A percentile compares a stretch with the other conserved stretches of the same genome.
These are phyloP conservation scores for Coecobrya sp. DNA, from an alignment of 2,888 invertebrate genomes.

Conservation along the genomic window DNA sequence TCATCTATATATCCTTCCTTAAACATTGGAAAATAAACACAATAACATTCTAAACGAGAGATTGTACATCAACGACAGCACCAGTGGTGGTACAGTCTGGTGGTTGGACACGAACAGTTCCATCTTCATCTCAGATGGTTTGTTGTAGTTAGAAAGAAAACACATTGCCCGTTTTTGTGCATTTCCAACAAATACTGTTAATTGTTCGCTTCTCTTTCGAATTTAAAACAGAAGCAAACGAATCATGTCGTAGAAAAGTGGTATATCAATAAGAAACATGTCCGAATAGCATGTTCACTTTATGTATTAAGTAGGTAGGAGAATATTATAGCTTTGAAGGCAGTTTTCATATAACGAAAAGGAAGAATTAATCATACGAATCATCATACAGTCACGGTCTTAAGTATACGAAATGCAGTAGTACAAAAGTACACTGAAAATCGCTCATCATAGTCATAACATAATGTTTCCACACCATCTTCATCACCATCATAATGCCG, in stretches of 20 bases:
- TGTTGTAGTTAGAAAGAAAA: conserved; percentile 62
- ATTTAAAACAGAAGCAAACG: conserved; percentile 52
- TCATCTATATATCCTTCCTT: conserved; percentile 60
- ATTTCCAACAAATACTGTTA: conserved; percentile 49
- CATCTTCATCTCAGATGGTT: conserved; percentile 52
- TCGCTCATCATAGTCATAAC: conserved; percentile 52
- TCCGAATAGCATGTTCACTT: background rate
- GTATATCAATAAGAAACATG: background rate
- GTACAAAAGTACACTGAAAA: conserved; percentile 37
- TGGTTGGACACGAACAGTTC: conserved; percentile 43
- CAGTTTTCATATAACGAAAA: too few relatives aligned
- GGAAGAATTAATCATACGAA: too few relatives aligned
- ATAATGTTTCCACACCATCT: conserved; percentile 32
- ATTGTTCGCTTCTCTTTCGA: conserved; percentile 7
- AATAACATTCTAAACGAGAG: conserved; percentile 48
- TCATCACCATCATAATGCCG: conserved; percentile 44
- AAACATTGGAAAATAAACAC: conserved; percentile 75
- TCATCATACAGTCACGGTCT: too few relatives aligned
- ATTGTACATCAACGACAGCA: conserved; percentile 16
- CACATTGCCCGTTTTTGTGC: conserved; percentile 72
- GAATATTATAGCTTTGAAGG: too few relatives aligned
- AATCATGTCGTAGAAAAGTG: background rate
- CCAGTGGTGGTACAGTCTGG: conserved; percentile 30
- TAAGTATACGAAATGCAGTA: background rate
- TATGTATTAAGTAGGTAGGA: background rate